phyloP scores from a whole-genome alignment of 1,140 invertebrate species.

The Pemphigus obesinymphae region DNA sequence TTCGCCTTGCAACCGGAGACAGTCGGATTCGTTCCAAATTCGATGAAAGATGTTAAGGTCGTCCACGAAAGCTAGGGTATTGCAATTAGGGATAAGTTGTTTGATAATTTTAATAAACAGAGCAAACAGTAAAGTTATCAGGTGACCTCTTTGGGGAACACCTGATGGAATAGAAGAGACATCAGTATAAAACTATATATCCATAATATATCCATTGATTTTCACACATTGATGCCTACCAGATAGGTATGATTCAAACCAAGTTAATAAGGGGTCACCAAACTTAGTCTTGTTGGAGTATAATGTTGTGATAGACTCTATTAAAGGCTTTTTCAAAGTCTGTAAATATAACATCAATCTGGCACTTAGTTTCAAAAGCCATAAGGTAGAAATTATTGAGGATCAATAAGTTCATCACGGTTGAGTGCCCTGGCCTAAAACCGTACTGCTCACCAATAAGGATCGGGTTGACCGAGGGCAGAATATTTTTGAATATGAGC shows the following conservation, averaged over 20 bases:
- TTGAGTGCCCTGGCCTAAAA: no score
- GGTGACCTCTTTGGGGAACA: not conserved
- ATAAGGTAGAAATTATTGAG: not conserved
- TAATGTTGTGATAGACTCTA: not conserved
- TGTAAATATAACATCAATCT: not conserved
- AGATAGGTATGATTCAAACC: not conserved
- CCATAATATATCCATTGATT: not conserved
- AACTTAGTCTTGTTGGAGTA: not conserved
- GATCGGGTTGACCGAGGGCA: not conserved
- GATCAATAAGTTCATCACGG: not conserved
- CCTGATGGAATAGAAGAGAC: not conserved
- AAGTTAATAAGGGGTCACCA: not conserved
- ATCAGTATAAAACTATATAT: no score
- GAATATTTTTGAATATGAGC: not conserved
- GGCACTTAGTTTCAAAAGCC: not conserved
- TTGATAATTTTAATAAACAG: not conserved
- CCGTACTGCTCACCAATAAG: not conserved
- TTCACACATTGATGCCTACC: not conserved
- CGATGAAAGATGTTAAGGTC: not conserved
- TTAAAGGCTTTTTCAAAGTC: not conserved
- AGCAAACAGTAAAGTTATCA: not conserved
- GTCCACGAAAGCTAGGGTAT: not conserved
- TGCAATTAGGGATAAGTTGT: not conserved
- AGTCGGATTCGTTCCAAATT: not conserved
- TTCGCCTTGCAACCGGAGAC: not conserved